Percentiles rank a stretch among this genome's conserved stretches.
phyloP scores from a whole-genome alignment of 2,888 invertebrate genomes.

The Caenorhabditis sp. region DNA sequence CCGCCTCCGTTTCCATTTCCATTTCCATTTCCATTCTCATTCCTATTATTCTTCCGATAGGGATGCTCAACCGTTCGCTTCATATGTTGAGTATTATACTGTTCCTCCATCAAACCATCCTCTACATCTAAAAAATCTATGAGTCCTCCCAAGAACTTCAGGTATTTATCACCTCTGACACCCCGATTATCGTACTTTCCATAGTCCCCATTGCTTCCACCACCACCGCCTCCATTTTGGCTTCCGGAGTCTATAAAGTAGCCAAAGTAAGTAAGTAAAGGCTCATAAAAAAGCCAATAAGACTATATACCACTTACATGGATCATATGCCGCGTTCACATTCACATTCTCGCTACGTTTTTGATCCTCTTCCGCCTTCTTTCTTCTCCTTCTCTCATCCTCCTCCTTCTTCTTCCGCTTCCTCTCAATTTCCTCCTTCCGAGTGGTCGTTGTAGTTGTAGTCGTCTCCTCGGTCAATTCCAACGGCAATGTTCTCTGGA shows the following conservation, averaged over 20 bases:
- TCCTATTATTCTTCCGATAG: not conserved
- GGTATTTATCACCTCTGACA: constrained; percentile 20
- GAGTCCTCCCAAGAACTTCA: not conserved
- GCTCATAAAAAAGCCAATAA: not conserved
- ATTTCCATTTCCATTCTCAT: not conserved
- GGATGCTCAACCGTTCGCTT: constrained; percentile 49
- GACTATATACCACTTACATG: constrained; percentile 22
- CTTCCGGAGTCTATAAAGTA: not conserved
- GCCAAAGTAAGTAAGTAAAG: no score
- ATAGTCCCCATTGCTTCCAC: constrained; percentile 19
- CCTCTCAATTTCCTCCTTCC: constrained; percentile 58
- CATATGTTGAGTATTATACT: constrained; percentile 50
- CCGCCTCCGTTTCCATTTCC: no score
- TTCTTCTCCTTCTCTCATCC: constrained; percentile 26
- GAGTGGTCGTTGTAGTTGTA: constrained; percentile 61
- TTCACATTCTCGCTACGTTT: not conserved
- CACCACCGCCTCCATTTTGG: not conserved
- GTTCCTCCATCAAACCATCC: constrained; percentile 46
- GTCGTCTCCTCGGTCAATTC: constrained; percentile 62
- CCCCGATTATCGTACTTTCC: constrained; percentile 30
- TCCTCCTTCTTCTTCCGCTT: constrained; percentile 60
- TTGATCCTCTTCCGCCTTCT: constrained; percentile 18
- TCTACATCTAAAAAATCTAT: constrained; percentile 59
- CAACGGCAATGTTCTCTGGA: constrained; percentile 19
- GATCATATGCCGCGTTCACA: constrained; percentile 24